Percentiles rank a stretch among this genome's conserved stretches.
Evolutionary conservation across 2,797 vertebrate genomes (phyloP).

Genomic region (Microhierax caerulescens): DNA sequence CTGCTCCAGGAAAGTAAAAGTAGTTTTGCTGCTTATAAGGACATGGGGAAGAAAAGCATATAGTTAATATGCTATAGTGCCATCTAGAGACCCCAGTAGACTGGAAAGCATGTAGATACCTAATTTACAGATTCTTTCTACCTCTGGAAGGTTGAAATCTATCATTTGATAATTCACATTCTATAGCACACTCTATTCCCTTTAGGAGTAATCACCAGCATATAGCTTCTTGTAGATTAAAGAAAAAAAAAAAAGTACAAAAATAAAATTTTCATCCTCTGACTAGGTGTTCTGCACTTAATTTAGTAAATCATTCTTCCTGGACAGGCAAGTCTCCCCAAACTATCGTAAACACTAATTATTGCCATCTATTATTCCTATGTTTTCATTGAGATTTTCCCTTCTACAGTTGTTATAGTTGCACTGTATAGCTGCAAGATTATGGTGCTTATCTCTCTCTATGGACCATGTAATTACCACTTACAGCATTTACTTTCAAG

Average conservation of each 20-base stretch:
- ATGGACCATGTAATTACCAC: not conserved
- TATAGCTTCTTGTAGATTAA: not conserved
- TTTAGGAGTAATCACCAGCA: not conserved
- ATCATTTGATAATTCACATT: not conserved
- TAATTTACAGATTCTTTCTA: not conserved
- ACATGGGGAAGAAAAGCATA: not conserved
- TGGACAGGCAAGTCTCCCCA: not conserved
- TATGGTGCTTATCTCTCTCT: not conserved
- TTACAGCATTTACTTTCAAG: not conserved
- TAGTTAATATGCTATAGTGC: not conserved
- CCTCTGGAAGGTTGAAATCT: not conserved
- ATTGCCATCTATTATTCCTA: not conserved
- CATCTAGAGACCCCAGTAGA: not conserved
- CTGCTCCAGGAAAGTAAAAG: not conserved
- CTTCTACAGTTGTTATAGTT: not conserved
- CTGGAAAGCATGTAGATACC: not conserved
- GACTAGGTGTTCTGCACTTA: not conserved
- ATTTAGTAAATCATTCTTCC: conserved; percentile 6
- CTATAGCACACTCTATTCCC: not conserved
- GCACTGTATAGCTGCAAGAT: not conserved
- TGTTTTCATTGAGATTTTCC: not conserved
- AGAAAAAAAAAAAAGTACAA: not conserved
- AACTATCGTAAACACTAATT: not conserved
- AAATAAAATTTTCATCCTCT: not conserved
- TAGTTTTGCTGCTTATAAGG: not conserved